A percentile compares a stretch with the other conserved stretches of the same genome.
Evolutionary conservation across 2,888 invertebrate species (phyloP).

Genomic region (Barypeithes pellucidus): DNA sequence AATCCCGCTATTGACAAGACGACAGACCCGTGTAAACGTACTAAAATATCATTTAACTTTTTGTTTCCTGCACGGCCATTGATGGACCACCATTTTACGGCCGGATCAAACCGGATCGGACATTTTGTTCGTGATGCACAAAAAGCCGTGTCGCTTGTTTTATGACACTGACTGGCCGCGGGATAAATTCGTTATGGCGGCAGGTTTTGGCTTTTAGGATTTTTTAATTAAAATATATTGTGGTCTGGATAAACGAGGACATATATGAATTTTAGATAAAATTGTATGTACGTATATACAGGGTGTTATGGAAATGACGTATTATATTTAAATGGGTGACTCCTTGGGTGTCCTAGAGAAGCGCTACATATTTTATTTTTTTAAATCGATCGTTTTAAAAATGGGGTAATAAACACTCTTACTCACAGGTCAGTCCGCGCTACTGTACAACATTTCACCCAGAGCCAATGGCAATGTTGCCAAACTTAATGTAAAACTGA

Average conservation of each 20-base stretch:
- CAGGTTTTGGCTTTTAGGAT: constrained; percentile 38
- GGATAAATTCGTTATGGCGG: constrained; percentile 24
- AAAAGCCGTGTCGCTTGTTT: constrained; percentile 28
- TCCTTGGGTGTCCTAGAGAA: too few relatives aligned
- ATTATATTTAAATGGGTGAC: too few relatives aligned
- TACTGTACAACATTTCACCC: too few relatives aligned
- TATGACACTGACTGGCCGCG: constrained; percentile 17
- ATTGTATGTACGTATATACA: not conserved
- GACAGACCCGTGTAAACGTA: not conserved
- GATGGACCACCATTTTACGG: constrained; percentile 16
- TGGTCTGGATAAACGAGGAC: constrained; percentile 12
- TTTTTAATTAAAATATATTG: constrained; percentile 44
- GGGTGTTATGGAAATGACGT: too few relatives aligned
- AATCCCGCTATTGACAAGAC: not conserved
- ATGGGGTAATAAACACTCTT: too few relatives aligned
- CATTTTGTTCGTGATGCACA: constrained; percentile 26
- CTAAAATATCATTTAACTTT: constrained; percentile 24
- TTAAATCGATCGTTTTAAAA: too few relatives aligned
- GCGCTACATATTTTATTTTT: too few relatives aligned
- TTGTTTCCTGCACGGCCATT: not conserved
- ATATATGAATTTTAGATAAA: constrained; percentile 11
- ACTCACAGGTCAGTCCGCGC: too few relatives aligned
- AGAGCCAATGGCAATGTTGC: too few relatives aligned
- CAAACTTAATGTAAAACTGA: too few relatives aligned
- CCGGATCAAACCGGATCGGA: constrained; percentile 19